Evolutionary conservation across 1,140 invertebrate genomes (phyloP), one percentile per base, ranked within the genome.

Genomic region (Cheumatopsyche charites): DNA sequence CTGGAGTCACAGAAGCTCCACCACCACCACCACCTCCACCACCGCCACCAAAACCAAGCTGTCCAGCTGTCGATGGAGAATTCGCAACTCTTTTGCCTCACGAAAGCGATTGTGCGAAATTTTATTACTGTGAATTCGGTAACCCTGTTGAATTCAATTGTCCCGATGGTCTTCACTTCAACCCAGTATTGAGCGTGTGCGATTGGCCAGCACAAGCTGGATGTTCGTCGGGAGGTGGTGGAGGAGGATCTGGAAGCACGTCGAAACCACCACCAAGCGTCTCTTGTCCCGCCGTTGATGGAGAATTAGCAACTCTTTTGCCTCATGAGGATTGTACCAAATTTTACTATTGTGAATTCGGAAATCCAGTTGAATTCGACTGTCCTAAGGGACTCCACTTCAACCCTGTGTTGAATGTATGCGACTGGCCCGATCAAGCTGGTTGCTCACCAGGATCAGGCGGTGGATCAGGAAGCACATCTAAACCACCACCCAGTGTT

Each of bases 321-420:
- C 78, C 82, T 0, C 80, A 86, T 62, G 79, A 83, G 21, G 77
- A 82, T 41, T 86, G 84, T 49, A 75, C 74, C 0, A 71, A 80
- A 6, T 88, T 84, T 73, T 87, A 85, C 74, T 78, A 80, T 47
- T 86, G 86, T 62, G 68, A 73, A 42, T 58, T 80, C 41, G 83
- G 83, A 5, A 23, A 75, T 6, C 77, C 80, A 25, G 66, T 80
- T 19, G 62, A 78, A 15, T 77, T 79, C 29, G 49, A 78, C 12
- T 88, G 87, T 74, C 79, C 83, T 0, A 52, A 71, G 0, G 79
- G 78, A 13, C 71, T 84, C 2, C 74, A 81, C 23, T 88, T 84
- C 62, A 83, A 87, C 75, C 55, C 55, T 13, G 1, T 3, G 7
- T 23, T 26, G 12, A 58, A 11, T 4, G 21, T 29, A 41, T 73